These are phyloP conservation scores for Pachydiplax longipennis DNA, from an alignment of 2,888 invertebrate species.

Conservation along the genomic window DNA sequence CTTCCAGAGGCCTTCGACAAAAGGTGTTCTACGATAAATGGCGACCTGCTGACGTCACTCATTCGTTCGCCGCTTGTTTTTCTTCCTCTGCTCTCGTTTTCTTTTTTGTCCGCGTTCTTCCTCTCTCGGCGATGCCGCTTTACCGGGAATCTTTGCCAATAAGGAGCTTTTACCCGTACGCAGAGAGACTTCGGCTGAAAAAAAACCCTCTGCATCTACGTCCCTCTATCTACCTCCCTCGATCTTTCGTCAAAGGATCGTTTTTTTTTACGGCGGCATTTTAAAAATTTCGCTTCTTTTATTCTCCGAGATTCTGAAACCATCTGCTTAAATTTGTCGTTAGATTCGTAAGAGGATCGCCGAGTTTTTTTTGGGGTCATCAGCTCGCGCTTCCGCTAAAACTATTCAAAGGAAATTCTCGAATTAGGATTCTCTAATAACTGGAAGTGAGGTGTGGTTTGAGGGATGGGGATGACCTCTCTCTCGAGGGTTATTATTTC, in stretches of 20 bases:
- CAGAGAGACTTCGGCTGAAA: background rate
- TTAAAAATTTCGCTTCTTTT: background rate
- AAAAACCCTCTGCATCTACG: background rate
- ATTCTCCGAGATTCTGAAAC: background rate
- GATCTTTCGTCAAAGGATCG: background rate
- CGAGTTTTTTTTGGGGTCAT: background rate
- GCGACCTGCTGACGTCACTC: constrained; percentile 27
- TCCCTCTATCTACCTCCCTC: background rate
- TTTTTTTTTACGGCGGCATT: background rate
- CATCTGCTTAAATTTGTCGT: background rate
- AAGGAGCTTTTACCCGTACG: background rate
- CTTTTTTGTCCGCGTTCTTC: background rate
- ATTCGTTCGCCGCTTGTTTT: background rate
- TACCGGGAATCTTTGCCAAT: background rate
- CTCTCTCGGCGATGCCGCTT: background rate
- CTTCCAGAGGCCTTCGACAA: background rate
- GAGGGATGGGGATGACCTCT: too few relatives aligned
- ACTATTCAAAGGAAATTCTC: too few relatives aligned
- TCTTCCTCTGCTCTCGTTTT: background rate
- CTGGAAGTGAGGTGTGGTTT: too few relatives aligned
- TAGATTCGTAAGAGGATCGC: background rate
- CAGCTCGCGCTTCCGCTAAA: too few relatives aligned
- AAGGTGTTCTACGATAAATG: background rate
- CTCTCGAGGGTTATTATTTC: too few relatives aligned
- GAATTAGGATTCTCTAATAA: too few relatives aligned